These are phyloP conservation scores for Atrina japonica DNA, from an alignment of 2,888 invertebrate genomes.

Conservation along the genomic window DNA sequence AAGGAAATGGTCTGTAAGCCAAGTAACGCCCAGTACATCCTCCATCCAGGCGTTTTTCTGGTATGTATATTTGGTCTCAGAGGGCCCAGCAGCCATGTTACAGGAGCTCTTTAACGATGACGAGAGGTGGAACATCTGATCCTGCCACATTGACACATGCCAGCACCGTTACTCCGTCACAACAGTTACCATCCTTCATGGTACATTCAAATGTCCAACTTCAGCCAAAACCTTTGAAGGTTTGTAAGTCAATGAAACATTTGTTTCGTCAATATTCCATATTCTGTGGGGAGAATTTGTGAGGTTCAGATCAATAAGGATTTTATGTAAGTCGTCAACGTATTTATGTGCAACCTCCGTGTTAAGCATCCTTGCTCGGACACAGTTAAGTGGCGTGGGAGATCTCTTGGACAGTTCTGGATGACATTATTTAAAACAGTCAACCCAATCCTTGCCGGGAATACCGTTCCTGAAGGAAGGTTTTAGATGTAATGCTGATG, in stretches of 20 bases:
- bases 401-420: too few species aligned
- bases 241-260: conserved; percentile 30
- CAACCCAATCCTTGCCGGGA: too few species aligned
- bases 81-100: conserved; percentile 20
- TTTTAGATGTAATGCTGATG: too few species aligned
- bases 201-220: too few species aligned
- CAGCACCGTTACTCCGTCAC: too few species aligned
- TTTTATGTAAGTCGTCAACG: conserved; percentile 22
- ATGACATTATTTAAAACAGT: too few species aligned
- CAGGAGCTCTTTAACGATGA: conserved; percentile 43
- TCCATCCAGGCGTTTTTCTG: conserved; percentile 41
- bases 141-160: conserved; percentile 54
- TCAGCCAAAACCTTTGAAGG: conserved; percentile 6
- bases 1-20: conserved; percentile 30
- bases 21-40: conserved; percentile 28
- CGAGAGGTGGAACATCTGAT: conserved; percentile 42
- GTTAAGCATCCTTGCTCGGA: conserved; percentile 36
- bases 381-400: conserved; percentile 30
- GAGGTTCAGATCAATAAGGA: not conserved
- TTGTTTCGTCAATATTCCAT: conserved; percentile 36
- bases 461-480: too few species aligned
- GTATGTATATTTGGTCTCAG: conserved; percentile 8
- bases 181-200: too few species aligned
- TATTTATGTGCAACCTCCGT: conserved; percentile 22
- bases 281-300: conserved; percentile 11